These are phyloP conservation scores for Xenotilapia leptura DNA, from an alignment of 2,113 vertebrate genomes.

Conservation along the genomic window DNA sequence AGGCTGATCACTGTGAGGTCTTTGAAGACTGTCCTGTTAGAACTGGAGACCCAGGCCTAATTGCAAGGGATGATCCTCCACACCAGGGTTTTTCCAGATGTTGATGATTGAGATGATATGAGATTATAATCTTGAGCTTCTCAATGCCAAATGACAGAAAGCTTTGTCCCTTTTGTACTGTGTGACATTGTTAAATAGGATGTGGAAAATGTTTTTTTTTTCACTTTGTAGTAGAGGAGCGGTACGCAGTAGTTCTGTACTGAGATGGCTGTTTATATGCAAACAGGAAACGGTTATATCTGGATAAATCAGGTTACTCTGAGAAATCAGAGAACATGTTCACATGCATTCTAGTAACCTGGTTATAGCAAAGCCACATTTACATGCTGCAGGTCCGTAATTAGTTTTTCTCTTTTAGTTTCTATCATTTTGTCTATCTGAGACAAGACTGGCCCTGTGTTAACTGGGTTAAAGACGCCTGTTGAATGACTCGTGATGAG, in stretches of 20 bases:
- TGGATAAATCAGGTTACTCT: slow-evolving; percentile 16
- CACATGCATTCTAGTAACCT: neutral
- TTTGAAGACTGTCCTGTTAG: neutral
- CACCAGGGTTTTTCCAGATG: neutral
- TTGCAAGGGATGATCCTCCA: neutral
- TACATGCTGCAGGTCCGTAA: slow-evolving; percentile 4
- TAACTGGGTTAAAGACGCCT: slow-evolving; percentile 25
- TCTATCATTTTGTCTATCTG: neutral
- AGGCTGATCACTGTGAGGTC: neutral
- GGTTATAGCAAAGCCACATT: slow-evolving; percentile 10
- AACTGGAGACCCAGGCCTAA: neutral
- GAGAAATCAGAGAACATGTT: slow-evolving; percentile 15
- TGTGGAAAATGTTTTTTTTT: neutral
- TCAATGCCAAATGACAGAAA: neutral
- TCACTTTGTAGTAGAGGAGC: neutral
- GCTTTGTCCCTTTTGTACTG: neutral
- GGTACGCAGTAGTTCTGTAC: neutral
- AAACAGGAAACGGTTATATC: neutral
- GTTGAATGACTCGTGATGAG: neutral
- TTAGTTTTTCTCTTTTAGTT: neutral
- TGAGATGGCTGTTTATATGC: neutral
- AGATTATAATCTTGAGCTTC: neutral
- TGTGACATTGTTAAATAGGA: neutral
- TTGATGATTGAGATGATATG: neutral
- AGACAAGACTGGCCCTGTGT: neutral